A percentile compares a stretch with the other conserved stretches of the same genome.
These are phyloP conservation scores for Clepsis dumicolana DNA, from an alignment of 2,888 invertebrate genomes.

Conservation along the genomic window DNA sequence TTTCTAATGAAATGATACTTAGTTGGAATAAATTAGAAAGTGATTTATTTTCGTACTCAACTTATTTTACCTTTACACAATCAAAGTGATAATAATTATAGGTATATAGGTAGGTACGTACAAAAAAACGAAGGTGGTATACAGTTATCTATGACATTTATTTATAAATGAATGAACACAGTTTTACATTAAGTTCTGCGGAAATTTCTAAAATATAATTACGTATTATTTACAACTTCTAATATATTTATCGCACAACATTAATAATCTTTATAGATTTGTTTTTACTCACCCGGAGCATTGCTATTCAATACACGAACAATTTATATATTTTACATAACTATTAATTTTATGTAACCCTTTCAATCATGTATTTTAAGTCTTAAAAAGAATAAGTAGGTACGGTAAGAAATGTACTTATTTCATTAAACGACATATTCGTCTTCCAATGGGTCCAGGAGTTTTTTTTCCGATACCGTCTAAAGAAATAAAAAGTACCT, in stretches of 20 bases:
- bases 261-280: constrained; percentile 44
- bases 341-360: not conserved
- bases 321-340: constrained; percentile 22
- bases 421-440: not conserved
- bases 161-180: constrained; percentile 80
- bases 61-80: no score
- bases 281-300: constrained; percentile 75
- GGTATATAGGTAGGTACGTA: not conserved
- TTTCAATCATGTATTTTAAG: not conserved
- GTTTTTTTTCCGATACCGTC: no score
- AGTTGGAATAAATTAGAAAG: no score
- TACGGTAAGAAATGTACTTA: no score
- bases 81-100: no score
- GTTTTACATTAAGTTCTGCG: constrained; percentile 70
- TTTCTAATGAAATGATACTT: no score
- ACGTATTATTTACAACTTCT: constrained; percentile 46
- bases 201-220: constrained; percentile 51
- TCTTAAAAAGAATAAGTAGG: not conserved
- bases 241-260: constrained; percentile 46
- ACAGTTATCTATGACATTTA: constrained; percentile 76
- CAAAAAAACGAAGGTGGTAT: constrained; percentile 42
- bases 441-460: not conserved
- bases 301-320: constrained; percentile 46
- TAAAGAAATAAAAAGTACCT: no score
- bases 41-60: no score